A percentile compares a stretch with the other conserved stretches of the same genome.
Evolutionary conservation across 2,113 vertebrate genomes (phyloP).

Genomic region (Nothoprocta pentlandii): DNA sequence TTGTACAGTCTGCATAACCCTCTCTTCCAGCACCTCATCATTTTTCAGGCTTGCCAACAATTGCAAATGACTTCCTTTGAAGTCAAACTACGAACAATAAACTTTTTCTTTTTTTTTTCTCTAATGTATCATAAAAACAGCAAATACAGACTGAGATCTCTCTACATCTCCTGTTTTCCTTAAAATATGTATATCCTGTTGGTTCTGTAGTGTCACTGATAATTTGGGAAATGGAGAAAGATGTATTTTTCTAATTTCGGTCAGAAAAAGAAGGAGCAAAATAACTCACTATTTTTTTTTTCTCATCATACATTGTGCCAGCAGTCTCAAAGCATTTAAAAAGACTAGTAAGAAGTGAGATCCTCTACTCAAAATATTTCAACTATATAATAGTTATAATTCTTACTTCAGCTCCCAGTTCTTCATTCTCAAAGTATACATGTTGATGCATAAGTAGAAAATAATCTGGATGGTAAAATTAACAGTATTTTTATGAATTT

Average conservation of each 20-base stretch:
- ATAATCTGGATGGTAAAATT: background rate
- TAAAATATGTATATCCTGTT: background rate
- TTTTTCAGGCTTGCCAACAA: background rate
- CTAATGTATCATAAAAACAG: background rate
- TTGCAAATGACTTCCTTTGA: background rate
- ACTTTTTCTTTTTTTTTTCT: no score
- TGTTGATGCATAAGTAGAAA: background rate
- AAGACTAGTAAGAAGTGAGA: background rate
- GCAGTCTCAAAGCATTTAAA: background rate
- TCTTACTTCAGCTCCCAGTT: background rate
- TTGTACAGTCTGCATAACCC: background rate
- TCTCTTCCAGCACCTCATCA: background rate
- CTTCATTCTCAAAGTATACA: no score
- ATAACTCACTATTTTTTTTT: background rate
- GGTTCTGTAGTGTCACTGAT: background rate
- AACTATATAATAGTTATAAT: background rate
- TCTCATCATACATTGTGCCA: background rate
- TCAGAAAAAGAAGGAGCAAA: background rate
- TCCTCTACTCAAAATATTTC: background rate
- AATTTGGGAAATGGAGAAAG: background rate
- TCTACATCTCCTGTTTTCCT: background rate
- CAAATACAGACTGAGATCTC: background rate
- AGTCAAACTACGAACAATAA: background rate
- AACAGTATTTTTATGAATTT: background rate
- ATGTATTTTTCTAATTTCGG: background rate